Base-by-base conservation (phyloP, 30 jellyfish, hydroid and myxozoan species). In the Pelagia noctiluca region DNA sequence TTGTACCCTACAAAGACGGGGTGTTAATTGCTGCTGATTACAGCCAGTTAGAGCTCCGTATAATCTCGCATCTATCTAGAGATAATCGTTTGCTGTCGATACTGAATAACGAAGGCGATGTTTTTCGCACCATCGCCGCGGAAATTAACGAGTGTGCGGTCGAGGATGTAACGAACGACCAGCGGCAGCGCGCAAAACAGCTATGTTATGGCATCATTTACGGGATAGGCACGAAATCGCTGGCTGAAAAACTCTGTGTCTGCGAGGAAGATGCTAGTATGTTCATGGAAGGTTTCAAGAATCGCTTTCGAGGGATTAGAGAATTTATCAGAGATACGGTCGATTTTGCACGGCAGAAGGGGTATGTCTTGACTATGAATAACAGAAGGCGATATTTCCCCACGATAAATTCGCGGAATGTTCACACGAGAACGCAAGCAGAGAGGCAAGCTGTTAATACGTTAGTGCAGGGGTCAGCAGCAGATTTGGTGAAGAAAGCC, bases 371-470 rank as follows among this genome's bases (percentile, higher is more conserved):
- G 34, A 94, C 97, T 0, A 37, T 88, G 80, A 57, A 81, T 11
- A 92, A 92, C 1, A 76, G 99, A 68, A 68, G 88, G 42, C 82
- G 99, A 29, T 94, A 88, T 62, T 80, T 94, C n/a, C 26, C 93
- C 22, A 70, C 96, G 37, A 82, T 94, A 10, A 88, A 88, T 29
- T 89, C 99, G 16, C 46, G 50, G 26, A 84, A 71, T 74, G 36
- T 34, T n/a, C 95, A 87, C 35, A 89, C 94, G 32, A 67, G 86
- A 72, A 38, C 95, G 46, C 99, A 88, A 35, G 99, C 99, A 28
- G 99, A 94, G 88, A 77, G 99, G 49, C 99, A 94, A 79, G 96
- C 99, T 2, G 97, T 94, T 0, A 94, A 94, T 49, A 81, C 99
- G 16, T 64, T 93, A 0, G 88, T 94, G 21, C 99, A 94, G 63